Base-by-base conservation (phyloP, 2,797 vertebrate species). In the Falco peregrinus region DNA sequence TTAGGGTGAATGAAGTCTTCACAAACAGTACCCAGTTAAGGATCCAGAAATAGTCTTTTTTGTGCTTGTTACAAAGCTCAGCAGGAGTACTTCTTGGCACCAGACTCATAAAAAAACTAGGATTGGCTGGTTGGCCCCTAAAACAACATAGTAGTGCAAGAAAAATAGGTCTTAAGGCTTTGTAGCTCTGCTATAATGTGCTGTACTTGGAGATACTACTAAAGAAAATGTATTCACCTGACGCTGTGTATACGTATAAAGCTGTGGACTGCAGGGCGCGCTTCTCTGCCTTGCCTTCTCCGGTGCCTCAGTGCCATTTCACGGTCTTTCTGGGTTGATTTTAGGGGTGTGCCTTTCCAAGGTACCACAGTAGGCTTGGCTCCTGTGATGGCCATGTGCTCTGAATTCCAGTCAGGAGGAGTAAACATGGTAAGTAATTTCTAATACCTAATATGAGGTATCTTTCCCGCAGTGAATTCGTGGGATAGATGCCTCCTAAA, bases 301-400 rank as follows among this genome's bases (percentile, higher is more conserved):
- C 3, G 56, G 53, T 48, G 71, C 64, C 56, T 94, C 16, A 33
- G 37, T 63, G 68, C 41, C 24, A 16, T 74, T 51, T 84, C 57
- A 31, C 86, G 80, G 11, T 89, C 69, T 96, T 75, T 95, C 71
- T 77, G 91, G 76, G 47, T 94, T 82, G 91, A 76, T 97, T 98
- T 43, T 95, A 99, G 99, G 95, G 99, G 99, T 37, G 96, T 95
- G 94, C 94, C 98, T 10, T 99, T 99, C 97, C 98, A 99, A 33
- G 99, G 99, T 79, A 99, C 99, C 81, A 99, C 99, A 64, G 99
- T 99, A 9, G 99, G 99, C 61, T 97, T 99, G 97, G 99, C 99
- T 61, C 99, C 99, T 0, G 98, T 99, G 83, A 99, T 99, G 98
- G 98, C 99, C 96, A 99, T 99, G 99, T 99, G 99, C 97, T 99